Evolutionary conservation across 1,140 invertebrate species (phyloP).

Genomic region (Euborellia annulipes): DNA sequence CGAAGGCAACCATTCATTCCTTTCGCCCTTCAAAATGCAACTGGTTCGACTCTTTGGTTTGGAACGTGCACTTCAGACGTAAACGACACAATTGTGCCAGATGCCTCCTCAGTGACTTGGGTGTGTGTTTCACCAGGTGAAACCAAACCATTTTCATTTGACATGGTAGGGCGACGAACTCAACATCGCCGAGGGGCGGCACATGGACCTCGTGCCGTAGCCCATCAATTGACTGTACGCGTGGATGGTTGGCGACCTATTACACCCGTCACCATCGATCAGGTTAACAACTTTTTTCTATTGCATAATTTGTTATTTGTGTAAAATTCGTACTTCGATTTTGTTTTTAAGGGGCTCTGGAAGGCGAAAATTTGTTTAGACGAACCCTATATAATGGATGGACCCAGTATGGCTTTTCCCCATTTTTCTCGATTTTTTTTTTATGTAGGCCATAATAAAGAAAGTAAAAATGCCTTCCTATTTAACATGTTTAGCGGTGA

Average conservation of each 20-base stretch:
- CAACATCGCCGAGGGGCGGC: no score
- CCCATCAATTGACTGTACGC: constrained; percentile 70
- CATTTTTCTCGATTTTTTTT: no score
- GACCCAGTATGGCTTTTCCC: no score
- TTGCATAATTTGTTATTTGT: not conserved
- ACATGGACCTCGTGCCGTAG: no score
- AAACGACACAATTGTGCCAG: constrained; percentile 2
- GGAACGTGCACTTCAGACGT: no score
- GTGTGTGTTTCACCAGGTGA: constrained; percentile 47
- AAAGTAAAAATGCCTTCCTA: no score
- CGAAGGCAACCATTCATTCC: constrained; percentile 79
- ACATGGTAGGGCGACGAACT: constrained; percentile 22
- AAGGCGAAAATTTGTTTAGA: no score
- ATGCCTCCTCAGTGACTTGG: constrained; percentile 38
- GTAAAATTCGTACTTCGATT: not conserved
- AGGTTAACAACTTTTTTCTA: not conserved
- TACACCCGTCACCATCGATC: constrained; percentile 81
- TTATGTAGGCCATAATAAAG: no score
- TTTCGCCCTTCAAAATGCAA: constrained; percentile 79
- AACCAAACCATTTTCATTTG: constrained; percentile 68
- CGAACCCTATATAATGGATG: no score
- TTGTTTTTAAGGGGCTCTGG: no score
- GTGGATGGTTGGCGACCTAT: constrained; percentile 82
- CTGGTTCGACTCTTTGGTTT: constrained; percentile 69
- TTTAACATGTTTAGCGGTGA: no score